phyloP scores from a whole-genome alignment of 2,797 vertebrate genomes.

The Euthynnus affinis region DNA sequence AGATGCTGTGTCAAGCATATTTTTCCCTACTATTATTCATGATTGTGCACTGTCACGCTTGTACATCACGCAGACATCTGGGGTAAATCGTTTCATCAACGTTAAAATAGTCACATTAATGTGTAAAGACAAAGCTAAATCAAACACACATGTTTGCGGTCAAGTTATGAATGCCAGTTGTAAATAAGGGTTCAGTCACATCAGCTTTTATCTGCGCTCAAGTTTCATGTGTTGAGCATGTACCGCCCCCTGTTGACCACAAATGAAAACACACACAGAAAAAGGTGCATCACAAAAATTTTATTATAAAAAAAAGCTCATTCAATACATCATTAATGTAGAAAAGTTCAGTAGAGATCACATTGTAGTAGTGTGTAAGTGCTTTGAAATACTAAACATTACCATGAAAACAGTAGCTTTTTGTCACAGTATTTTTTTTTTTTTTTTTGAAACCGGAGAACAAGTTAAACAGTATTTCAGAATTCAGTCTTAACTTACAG shows the following conservation, averaged over 20 bases:
- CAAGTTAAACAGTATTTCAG: constrained; percentile 5
- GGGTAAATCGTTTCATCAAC: not conserved
- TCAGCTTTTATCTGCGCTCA: not conserved
- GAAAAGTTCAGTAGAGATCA: constrained; percentile 59
- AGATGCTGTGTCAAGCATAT: no score
- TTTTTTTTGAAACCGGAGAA: not conserved
- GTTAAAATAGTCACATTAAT: not conserved
- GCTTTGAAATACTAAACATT: constrained; percentile 7
- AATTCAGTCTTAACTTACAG: constrained; percentile 13
- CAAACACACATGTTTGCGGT: not conserved
- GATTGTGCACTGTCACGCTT: not conserved
- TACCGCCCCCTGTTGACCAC: constrained; percentile 63
- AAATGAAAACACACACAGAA: constrained; percentile 5
- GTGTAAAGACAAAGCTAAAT: not conserved
- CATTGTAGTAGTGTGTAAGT: constrained; percentile 10
- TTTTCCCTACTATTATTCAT: not conserved
- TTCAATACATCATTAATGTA: constrained; percentile 13
- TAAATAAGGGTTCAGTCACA: not conserved
- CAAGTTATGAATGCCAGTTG: not conserved
- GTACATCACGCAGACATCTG: not conserved
- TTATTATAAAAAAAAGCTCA: constrained; percentile 44
- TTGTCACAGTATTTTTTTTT: constrained; percentile 34
- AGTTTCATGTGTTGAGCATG: not conserved
- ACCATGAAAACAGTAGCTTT: not conserved
- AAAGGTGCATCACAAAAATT: constrained; percentile 9